A percentile compares a stretch with the other conserved stretches of the same genome.
Conservation (phyloP, 2,888 invertebrate species). For the Habrosyne pyritoides region DNA sequence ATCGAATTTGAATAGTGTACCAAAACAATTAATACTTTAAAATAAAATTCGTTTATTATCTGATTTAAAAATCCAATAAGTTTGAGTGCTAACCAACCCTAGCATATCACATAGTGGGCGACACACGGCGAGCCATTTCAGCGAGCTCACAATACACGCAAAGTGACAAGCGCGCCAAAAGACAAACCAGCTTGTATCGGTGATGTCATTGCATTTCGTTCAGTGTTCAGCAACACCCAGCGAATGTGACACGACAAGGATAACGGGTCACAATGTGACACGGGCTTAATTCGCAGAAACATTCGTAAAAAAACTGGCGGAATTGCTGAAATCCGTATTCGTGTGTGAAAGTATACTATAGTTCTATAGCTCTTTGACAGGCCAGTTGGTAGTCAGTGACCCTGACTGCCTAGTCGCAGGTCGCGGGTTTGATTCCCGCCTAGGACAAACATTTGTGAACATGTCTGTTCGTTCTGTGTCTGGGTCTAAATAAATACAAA, state of each 20-base stretch:
- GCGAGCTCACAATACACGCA: constrained; percentile 1
- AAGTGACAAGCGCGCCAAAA: not conserved
- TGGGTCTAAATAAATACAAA: no score
- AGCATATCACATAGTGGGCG: not conserved
- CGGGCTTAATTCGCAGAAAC: not conserved
- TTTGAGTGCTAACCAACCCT: not conserved
- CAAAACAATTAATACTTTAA: no score
- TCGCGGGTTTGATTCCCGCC: no score
- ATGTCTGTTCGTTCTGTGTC: no score
- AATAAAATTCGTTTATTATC: no score
- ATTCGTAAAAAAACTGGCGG: not conserved
- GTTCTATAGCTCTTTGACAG: no score
- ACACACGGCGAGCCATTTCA: not conserved
- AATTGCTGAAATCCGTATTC: not conserved
- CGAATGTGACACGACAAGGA: constrained; percentile 5
- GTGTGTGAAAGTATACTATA: constrained; percentile 1
- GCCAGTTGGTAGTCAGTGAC: no score
- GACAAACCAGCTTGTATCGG: not conserved
- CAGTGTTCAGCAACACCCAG: constrained; percentile 3
- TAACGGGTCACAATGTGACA: constrained; percentile 2
- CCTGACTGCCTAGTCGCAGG: no score
- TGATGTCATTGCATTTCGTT: constrained; percentile 1
- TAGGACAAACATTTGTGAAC: no score
- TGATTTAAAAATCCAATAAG: no score
- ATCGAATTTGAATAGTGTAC: no score